Percentiles rank a stretch among this genome's conserved stretches.
These are phyloP conservation scores for Elephas maximus DNA, from an alignment of 2,113 vertebrate genomes.

Conservation along the genomic window DNA sequence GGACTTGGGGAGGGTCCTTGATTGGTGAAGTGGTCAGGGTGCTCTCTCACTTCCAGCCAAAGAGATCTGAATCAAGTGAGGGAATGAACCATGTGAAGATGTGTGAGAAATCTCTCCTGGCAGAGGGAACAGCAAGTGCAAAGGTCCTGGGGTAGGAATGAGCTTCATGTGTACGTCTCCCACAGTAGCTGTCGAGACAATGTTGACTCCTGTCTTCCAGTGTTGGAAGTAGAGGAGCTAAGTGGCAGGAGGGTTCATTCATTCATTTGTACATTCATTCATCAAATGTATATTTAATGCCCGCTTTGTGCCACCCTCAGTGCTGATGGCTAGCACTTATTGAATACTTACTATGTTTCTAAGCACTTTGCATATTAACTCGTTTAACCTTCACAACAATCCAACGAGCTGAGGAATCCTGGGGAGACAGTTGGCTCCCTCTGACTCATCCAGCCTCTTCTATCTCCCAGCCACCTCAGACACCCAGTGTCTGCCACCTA, in stretches of 20 bases:
- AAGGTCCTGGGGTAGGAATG: slow-evolving; percentile 45
- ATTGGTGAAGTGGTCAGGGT: not conserved
- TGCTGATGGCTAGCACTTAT: not conserved
- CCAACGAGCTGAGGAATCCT: not conserved
- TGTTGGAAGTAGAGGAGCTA: not conserved
- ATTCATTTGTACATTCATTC: not conserved
- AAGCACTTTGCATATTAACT: not conserved
- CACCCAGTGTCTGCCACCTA: not conserved
- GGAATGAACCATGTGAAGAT: not conserved
- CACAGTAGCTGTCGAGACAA: not conserved
- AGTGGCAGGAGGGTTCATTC: not conserved
- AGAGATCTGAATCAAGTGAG: not conserved
- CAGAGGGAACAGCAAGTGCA: not conserved
- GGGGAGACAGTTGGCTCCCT: not conserved
- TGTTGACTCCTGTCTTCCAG: not conserved
- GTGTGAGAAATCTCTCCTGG: not conserved
- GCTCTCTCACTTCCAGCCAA: not conserved
- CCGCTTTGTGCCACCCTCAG: not conserved
- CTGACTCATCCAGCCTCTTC: not conserved
- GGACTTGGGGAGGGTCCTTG: not conserved
- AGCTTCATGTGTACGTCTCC: not conserved
- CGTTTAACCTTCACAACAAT: not conserved
- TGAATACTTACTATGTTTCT: not conserved
- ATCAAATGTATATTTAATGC: not conserved
- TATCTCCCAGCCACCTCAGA: not conserved